Base-by-base conservation (phyloP, 37 sponge, comb jelly and placozoan species). In the Theonella swinhoei region DNA sequence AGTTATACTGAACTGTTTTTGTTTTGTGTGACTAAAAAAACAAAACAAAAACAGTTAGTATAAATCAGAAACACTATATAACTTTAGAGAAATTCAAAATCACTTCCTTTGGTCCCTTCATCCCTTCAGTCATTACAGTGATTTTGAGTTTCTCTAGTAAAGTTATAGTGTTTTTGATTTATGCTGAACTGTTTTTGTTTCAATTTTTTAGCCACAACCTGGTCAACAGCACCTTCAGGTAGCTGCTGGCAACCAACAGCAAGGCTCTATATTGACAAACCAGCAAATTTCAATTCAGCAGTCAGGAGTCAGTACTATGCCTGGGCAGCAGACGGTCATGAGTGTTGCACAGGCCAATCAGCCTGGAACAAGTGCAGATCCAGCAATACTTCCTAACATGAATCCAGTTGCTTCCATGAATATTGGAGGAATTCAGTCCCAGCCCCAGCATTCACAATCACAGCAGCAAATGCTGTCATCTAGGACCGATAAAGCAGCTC, bases 281-380 rank as follows among this genome's bases (percentile, higher is more conserved):
- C 68, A 67, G 29, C 68, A 67, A n/a, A 70, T 40, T 59, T 26
- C 33, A n/a, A n/a, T n/a, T 4, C 81, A 80, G 39, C 73, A 72
- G 40, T 47, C 54, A 47, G 54, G 54, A 7, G 54, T 47, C 14
- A 17, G 11, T 47, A 14, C 54, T 47, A 17, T 47, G 54, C 54
- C 54, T 17, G 54, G 54, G 11, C 75, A 75, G 76, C 75, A 42
- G 42, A 26, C 14, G 54, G 14, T 47, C 54, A 47, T 47, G 54
- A 47, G 54, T 47, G 54, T 26, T 7, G 17, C 24, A 60, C 82
- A 73, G 36, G 64, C 25, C 36, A 34, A 42, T 34, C 79, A 63
- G 62, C 64, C 54, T 17, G 54, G 54, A 7, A 47, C 54, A 47
- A 47, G 54, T 47, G 54, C 54, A 47, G 54, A 47, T 47, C 54